Percentiles rank a stretch among this genome's conserved stretches.
phyloP scores from a whole-genome alignment of 2,797 vertebrate genomes.

The Pipistrellus kuhlii region DNA sequence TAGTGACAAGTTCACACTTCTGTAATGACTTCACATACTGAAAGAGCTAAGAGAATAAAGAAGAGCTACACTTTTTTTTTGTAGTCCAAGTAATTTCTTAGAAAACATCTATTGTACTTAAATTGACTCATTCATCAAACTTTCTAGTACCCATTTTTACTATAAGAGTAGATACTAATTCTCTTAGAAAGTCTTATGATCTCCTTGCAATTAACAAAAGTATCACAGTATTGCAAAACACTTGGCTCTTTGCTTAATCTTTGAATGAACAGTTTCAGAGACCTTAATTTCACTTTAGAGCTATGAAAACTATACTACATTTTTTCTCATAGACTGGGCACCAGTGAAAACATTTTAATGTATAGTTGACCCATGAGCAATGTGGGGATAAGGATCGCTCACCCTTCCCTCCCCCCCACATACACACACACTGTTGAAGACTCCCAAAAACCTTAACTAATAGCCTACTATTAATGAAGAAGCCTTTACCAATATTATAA shows the following conservation, averaged over 20 bases:
- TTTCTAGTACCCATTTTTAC: constrained; percentile 23
- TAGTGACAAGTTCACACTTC: neutral
- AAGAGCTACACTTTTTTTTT: neutral
- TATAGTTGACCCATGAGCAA: neutral
- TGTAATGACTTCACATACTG: constrained; percentile 34
- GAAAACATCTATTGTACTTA: constrained; percentile 30
- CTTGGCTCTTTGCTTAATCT: constrained; percentile 36
- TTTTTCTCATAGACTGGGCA: too few relatives aligned
- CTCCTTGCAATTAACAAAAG: constrained; percentile 12
- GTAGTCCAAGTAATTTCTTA: constrained; percentile 37
- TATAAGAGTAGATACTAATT: neutral
- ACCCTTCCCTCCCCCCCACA: neutral
- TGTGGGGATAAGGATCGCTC: neutral
- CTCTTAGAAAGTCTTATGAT: neutral
- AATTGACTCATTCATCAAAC: neutral
- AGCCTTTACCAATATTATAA: neutral
- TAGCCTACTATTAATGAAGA: neutral
- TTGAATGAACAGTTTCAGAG: constrained; percentile 1
- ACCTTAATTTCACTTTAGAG: constrained; percentile 27
- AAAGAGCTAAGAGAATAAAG: constrained; percentile 37
- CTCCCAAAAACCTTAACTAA: neutral
- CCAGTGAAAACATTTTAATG: constrained; percentile 4
- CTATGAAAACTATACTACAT: neutral
- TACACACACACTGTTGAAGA: neutral
- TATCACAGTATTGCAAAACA: neutral